Base-by-base conservation (phyloP, 2,797 vertebrate genomes). In the Steatocranus sp. region DNA sequence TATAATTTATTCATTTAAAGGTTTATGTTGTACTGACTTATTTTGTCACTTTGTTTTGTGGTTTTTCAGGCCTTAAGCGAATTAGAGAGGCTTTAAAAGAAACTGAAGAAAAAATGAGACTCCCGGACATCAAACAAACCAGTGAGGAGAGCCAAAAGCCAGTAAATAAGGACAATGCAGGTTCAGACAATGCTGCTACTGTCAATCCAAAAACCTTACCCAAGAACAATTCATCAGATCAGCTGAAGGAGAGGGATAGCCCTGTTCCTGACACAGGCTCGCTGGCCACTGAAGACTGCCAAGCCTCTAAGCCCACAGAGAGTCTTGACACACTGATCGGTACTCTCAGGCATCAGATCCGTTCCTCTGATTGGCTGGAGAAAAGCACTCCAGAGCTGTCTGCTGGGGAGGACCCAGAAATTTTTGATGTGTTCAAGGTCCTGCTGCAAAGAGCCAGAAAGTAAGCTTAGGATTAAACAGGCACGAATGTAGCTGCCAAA, bases 301-400 rank as follows among this genome's bases (percentile, higher is more conserved):
- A 94, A 93, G 94, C 87, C 17, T 93, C 83, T 50, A 93, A 89
- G 48, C 83, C 84, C 17, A 36, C 95, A 15, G 92, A 91, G 80
- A 92, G 83, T 75, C 94, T 97, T 50, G 95, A 96, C 76, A 94
- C 97, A 53, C 96, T 98, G 76, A 98, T 98, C 80, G 97, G 97
- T 70, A 96, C 97, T 6, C 94, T 98, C 58, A 95, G 96, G 84
- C 95, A 97, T 41, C 97, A 98, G 91, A 97, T 98, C 92, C 96
- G 95, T 78, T 96, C 97, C 0, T 97, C 96, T 1, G 94, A 98
- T 94, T 98, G 97, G 97, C 92, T 97, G 50, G 96, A 96, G 93
- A 97, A 97, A 91, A 98, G 96, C 75, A 96, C 95, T 78, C 96
- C 96, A 0, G 95, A 96, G 83, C 94, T 94, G 43, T 93, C 96